phyloP scores from a whole-genome alignment of 2,888 invertebrate species.

The Drosophila paramelanica region DNA sequence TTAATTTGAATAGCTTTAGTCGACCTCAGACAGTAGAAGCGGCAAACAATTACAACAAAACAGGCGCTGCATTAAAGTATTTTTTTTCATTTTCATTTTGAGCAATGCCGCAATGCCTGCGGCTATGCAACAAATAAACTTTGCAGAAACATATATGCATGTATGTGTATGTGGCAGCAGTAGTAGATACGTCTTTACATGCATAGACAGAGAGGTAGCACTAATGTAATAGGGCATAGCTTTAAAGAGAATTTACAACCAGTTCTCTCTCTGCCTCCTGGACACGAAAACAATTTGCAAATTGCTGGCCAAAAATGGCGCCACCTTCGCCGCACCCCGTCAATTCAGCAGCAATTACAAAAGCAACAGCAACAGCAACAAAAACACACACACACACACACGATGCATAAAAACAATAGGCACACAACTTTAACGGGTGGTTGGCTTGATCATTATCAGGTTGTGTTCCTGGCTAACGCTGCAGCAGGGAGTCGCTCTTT shows the following conservation, averaged over 20 bases:
- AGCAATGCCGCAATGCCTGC: constrained; percentile 45
- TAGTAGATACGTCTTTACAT: background rate
- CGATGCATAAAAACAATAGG: constrained; percentile 69
- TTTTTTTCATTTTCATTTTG: no score
- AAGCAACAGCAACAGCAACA: constrained; percentile 35
- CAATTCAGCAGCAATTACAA: constrained; percentile 76
- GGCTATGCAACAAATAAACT: constrained; percentile 58
- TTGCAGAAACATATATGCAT: constrained; percentile 20
- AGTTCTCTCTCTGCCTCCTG: constrained; percentile 32
- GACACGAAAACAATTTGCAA: constrained; percentile 76
- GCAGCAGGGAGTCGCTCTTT: constrained; percentile 57
- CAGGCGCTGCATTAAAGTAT: background rate
- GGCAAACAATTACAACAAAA: constrained; percentile 27
- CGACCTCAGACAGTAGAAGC: constrained; percentile 15
- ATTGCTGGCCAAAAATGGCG: constrained; percentile 73
- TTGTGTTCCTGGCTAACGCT: constrained; percentile 27
- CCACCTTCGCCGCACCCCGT: constrained; percentile 63
- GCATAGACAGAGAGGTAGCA: constrained; percentile 12
- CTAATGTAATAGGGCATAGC: constrained; percentile 47
- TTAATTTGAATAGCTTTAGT: constrained; percentile 71
- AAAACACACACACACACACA: constrained; percentile 10
- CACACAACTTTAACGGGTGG: constrained; percentile 75
- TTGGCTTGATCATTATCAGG: constrained; percentile 76
- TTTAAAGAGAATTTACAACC: constrained; percentile 42
- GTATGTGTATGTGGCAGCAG: no score